Base-by-base conservation (phyloP, 2,888 invertebrate genomes). In the Ophioninae sp. region DNA sequence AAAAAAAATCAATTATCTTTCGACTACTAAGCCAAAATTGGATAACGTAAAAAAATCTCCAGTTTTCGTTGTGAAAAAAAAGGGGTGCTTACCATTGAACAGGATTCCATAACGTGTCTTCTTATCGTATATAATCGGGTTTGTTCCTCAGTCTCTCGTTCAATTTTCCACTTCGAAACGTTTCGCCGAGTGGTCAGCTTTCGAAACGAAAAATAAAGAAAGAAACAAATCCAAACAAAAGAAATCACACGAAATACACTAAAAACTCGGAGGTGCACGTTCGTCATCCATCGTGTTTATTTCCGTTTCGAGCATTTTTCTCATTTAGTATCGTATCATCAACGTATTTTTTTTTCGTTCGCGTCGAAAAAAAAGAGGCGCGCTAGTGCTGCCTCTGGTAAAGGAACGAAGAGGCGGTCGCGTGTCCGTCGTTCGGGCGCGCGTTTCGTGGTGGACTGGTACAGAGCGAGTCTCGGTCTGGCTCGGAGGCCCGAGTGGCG, bases 91-190 rank as follows among this genome's bases (percentile, higher is more conserved):
- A 91, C 91, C 90, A 90, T 90, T 86, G 87, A 88, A 86, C 87
- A 79, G 87, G 88, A 88, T 90, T 91, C 91, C 91, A 91, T 91
- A 89, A 90, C 91, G 89, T 86, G 86, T 81, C 80, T 83, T 83
- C 64, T 67, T 67, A 79, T 83, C 83, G 73, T 30, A 78, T n/a
- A 74, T 83, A 87, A 78, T 86, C n/a, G n/a, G n/a, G n/a, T n/a
- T n/a, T n/a, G n/a, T n/a, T n/a, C n/a, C n/a, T n/a, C n/a, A n/a
- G n/a, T n/a, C n/a, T n/a, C n/a, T n/a, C n/a, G n/a, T n/a, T n/a
- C n/a, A n/a, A n/a, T n/a, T n/a, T n/a, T n/a, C n/a, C n/a, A n/a
- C n/a, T n/a, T n/a, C n/a, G n/a, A n/a, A n/a, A n/a, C n/a, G n/a
- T n/a, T n/a, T n/a, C n/a, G n/a, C n/a, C n/a, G n/a, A n/a, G n/a